Evolutionary conservation across 1,140 invertebrate species (phyloP).

Genomic region (Drosophila sp.): DNA sequence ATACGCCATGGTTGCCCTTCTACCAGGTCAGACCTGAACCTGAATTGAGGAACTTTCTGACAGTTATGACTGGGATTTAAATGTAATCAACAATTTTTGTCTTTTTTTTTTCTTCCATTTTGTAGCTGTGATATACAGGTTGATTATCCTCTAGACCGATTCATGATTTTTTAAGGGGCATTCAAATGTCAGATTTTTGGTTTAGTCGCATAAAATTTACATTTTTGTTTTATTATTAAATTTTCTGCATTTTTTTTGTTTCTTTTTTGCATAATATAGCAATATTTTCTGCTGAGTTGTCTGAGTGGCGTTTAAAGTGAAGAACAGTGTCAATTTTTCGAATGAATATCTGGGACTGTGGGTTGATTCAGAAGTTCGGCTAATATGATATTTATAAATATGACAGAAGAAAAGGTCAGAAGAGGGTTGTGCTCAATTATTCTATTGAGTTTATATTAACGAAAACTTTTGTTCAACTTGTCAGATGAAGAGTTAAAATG

Average conservation of each 20-base stretch:
- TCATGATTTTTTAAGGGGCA: slow-evolving; percentile 28
- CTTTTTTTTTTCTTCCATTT: slow-evolving; percentile 25
- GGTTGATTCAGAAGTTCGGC: slow-evolving; percentile 1
- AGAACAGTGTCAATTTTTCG: slow-evolving; percentile 51
- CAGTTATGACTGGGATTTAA: slow-evolving; percentile 79
- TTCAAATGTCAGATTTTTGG: slow-evolving; percentile 54
- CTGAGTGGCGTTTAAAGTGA: slow-evolving; percentile 45
- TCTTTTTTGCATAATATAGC: slow-evolving; percentile 57
- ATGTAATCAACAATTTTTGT: slow-evolving; percentile 73
- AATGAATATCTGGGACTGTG: slow-evolving; percentile 2
- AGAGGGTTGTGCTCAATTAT: neutral
- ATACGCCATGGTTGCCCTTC: slow-evolving; percentile 48
- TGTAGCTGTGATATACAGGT: neutral
- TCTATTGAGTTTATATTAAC: neutral
- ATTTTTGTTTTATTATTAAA: slow-evolving; percentile 35
- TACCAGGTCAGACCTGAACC: neutral
- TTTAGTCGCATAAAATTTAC: slow-evolving; percentile 57
- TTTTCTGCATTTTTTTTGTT: neutral
- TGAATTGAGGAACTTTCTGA: slow-evolving; percentile 55
- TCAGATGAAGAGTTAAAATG: neutral
- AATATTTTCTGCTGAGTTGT: slow-evolving; percentile 58
- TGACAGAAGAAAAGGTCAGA: neutral
- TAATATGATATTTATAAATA: slow-evolving; percentile 6
- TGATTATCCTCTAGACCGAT: slow-evolving; percentile 14
- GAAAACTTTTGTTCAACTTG: neutral